These are phyloP conservation scores for Sceloporus undulatus DNA, from an alignment of 2,113 vertebrate genomes.

Conservation along the genomic window DNA sequence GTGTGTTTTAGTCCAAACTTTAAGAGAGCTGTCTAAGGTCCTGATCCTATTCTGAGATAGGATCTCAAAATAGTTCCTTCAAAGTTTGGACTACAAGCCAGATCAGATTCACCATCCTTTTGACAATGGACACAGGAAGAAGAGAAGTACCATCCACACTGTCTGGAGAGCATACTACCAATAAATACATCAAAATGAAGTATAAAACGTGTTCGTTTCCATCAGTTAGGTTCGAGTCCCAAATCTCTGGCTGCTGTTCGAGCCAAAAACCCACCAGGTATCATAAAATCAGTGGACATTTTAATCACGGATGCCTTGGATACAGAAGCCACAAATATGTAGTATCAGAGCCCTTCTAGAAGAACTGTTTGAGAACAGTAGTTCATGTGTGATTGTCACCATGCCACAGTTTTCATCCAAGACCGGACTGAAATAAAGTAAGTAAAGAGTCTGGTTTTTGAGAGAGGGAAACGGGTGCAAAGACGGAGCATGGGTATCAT, in stretches of 20 bases:
- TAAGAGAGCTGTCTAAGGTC: too few species aligned
- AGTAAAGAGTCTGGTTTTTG: slow-evolving; percentile 58
- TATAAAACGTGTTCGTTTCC: too few species aligned
- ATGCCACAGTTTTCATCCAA: slow-evolving; percentile 73
- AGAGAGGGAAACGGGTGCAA: slow-evolving; percentile 35
- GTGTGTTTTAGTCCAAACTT: too few species aligned
- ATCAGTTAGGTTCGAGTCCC: slow-evolving; percentile 5
- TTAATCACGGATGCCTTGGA: slow-evolving; percentile 64
- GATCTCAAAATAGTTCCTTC: too few species aligned
- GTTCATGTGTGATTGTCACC: slow-evolving; percentile 81
- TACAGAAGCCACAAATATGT: slow-evolving; percentile 72
- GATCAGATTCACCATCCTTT: too few species aligned
- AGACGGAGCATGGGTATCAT: slow-evolving; percentile 68
- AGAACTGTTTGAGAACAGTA: slow-evolving; percentile 79
- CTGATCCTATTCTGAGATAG: too few species aligned
- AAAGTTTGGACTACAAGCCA: too few species aligned
- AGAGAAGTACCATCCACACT: too few species aligned
- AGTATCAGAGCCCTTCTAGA: slow-evolving; percentile 81
- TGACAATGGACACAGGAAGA: neutral
- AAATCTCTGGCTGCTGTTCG: slow-evolving; percentile 55
- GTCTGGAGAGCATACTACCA: too few species aligned
- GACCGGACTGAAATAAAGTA: slow-evolving; percentile 58
- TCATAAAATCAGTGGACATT: slow-evolving; percentile 66
- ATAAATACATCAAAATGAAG: too few species aligned
- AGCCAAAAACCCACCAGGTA: slow-evolving; percentile 63